A percentile compares a stretch with the other conserved stretches of the same genome.
These are phyloP conservation scores for Anastrepha obliqua DNA, from an alignment of 1,140 invertebrate species.

Conservation along the genomic window DNA sequence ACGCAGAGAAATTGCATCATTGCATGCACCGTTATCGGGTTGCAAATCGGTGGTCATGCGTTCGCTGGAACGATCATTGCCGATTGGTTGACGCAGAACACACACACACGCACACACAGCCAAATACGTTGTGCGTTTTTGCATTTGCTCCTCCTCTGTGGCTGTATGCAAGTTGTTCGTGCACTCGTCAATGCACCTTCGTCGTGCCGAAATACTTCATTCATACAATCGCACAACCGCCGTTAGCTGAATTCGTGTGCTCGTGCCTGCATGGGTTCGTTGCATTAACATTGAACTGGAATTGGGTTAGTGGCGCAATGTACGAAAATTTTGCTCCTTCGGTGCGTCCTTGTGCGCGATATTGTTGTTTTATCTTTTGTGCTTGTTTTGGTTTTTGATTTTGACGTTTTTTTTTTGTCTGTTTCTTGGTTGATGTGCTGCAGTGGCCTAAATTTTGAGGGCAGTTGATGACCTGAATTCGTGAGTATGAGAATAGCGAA, in stretches of 20 bases:
- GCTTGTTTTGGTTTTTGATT: constrained; percentile 10
- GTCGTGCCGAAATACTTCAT: not conserved
- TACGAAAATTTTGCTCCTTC: constrained; percentile 44
- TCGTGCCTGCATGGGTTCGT: constrained; percentile 32
- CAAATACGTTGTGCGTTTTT: not conserved
- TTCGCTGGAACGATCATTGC: constrained; percentile 41
- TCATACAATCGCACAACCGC: constrained; percentile 4
- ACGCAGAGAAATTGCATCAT: not conserved
- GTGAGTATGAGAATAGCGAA: not conserved
- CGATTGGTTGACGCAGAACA: not conserved
- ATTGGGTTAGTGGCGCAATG: constrained; percentile 49
- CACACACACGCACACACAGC: not conserved
- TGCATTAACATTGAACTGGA: constrained; percentile 52
- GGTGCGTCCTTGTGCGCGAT: not conserved
- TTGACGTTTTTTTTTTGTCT: not conserved
- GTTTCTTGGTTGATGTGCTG: not conserved
- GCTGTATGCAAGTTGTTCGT: not conserved
- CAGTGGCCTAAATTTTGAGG: constrained; percentile 40
- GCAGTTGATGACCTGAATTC: constrained; percentile 23
- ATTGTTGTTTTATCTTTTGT: not conserved
- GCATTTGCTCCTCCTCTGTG: not conserved
- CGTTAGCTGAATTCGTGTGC: constrained; percentile 46
- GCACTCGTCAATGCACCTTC: not conserved
- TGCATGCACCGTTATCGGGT: constrained; percentile 33
- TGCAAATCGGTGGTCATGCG: not conserved